Base-by-base conservation (phyloP, 2,113 vertebrate genomes). In the Lagopus leucura region DNA sequence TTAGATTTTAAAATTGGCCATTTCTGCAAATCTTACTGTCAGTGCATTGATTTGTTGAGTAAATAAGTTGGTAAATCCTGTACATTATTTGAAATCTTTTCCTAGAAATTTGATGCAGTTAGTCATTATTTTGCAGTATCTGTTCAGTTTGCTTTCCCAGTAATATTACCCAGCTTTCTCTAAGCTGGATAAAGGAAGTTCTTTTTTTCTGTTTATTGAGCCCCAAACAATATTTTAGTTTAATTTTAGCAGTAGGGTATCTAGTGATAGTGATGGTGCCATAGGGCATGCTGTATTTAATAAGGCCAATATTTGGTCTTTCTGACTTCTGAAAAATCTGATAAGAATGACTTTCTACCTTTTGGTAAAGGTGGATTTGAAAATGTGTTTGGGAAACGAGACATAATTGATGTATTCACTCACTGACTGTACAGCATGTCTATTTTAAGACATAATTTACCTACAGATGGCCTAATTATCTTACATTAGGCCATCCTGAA, bases 401-500 rank as follows among this genome's bases (percentile, higher is more conserved):
- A 63, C 11, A 52, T 70, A 32, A 88, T 79, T 54, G 17, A 32
- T 91, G 85, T 75, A 18, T 77, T 72, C 58, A 6, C 71, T 84
- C 48, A n/a, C n/a, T 91, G 70, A 57, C 87, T 89, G 38, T 73
- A 85, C 40, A 32, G 20, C 71, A 19, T 78, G 70, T 91, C 94
- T 94, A 61, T 82, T 82, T 54, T 84, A 43, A 91, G 58, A 77
- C 16, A 28, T 61, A 64, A 67, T 90, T 92, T 74, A 72, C 47
- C 30, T 66, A 32, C 71, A 18, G 36, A 60, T 88, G 60, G 64
- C 95, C 63, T 72, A 73, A 92, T 72, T 90, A 77, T 95, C 96
- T 93, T 91, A 45, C 93, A 65, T 94, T 73, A 92, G 91, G 58
- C 50, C 22, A 15, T 94, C 63, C 77, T 94, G 38, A 34, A 94